Evolutionary conservation across 1,140 invertebrate species (phyloP), one percentile per base, ranked within the genome.

Genomic region (Tetramorium parvispinum): DNA sequence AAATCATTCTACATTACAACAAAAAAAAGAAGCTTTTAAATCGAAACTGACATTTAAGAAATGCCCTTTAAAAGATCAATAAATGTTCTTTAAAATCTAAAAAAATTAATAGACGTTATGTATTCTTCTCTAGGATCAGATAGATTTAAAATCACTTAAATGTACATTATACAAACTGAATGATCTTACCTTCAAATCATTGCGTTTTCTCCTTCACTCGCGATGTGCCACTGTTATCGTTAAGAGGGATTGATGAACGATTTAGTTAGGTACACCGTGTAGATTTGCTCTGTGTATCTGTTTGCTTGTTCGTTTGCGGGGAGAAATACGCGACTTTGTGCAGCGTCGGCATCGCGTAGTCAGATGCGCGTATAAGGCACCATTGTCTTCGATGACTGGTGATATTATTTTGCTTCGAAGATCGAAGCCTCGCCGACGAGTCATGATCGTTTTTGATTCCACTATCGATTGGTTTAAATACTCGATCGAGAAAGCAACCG

Each of bases 351-450:
- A 46, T 49, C 40, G 65, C 65, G 65, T 73, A 82, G 37, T 73
- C 21, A 46, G 79, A 82, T 46, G 40, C 76, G 16, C 51, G 10
- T 81, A 81, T 81, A 86, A 86, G 18, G 65, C 49, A 21, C 63
- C 57, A 82, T 86, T 86, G 85, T 86, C 77, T 86, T 82, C 78
- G 66, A 86, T 86, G 85, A 86, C 85, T 83, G n/a, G 78, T 71
- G 53, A 82, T 71, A 82, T 85, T 85, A 85, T 85, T 77, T 85
- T 66, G 61, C 61, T 78, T 61, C 57, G 27, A 63, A 53, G 71
- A 77, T 65, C 71, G 27, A 51, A 73, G 71, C 27, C 24, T 40
- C 78, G 77, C 49, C 78, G 65, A 82, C 53, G 24, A 82, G 82
- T 85, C 82, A 85, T 18, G 70, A 40, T 85, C 57, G 57, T 77